Evolutionary conservation across 2,113 vertebrate genomes (phyloP).

Genomic region (Chionis minor): DNA sequence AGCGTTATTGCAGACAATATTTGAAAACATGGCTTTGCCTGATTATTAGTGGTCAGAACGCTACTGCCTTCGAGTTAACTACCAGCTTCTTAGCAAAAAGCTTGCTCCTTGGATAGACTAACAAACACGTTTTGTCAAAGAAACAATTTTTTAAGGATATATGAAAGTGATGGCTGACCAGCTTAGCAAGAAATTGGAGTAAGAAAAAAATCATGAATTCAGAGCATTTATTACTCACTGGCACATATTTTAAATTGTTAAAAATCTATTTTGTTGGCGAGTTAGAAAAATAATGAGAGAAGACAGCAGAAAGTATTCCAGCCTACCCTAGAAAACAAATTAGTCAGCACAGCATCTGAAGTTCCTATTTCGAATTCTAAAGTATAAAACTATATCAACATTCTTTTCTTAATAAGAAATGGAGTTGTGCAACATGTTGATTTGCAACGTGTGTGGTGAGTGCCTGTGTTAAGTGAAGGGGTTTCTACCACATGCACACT

Average conservation of each 20-base stretch:
- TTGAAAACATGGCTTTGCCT: conserved; percentile 15
- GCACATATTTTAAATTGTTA: background rate
- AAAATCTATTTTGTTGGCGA: background rate
- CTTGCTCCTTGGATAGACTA: background rate
- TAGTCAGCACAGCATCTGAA: background rate
- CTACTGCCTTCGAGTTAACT: conserved; percentile 13
- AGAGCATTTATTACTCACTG: background rate
- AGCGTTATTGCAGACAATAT: conserved; percentile 38
- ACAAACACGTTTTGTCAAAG: background rate
- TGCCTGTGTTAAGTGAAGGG: background rate
- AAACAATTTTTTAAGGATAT: background rate
- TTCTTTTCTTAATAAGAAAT: background rate
- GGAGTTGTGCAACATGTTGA: background rate
- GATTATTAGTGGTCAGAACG: conserved; percentile 1
- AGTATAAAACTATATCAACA: background rate
- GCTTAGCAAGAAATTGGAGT: background rate
- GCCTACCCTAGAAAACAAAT: background rate
- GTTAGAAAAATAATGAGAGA: conserved; percentile 17
- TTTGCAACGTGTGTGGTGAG: background rate
- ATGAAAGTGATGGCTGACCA: background rate
- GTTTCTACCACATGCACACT: background rate
- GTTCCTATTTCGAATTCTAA: background rate
- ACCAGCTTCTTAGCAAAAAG: background rate
- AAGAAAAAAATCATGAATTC: background rate
- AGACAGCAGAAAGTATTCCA: background rate